Evolutionary conservation across 2,113 vertebrate species (phyloP), one percentile per base, ranked within the genome.

Genomic region (Syrmaticus mikado): DNA sequence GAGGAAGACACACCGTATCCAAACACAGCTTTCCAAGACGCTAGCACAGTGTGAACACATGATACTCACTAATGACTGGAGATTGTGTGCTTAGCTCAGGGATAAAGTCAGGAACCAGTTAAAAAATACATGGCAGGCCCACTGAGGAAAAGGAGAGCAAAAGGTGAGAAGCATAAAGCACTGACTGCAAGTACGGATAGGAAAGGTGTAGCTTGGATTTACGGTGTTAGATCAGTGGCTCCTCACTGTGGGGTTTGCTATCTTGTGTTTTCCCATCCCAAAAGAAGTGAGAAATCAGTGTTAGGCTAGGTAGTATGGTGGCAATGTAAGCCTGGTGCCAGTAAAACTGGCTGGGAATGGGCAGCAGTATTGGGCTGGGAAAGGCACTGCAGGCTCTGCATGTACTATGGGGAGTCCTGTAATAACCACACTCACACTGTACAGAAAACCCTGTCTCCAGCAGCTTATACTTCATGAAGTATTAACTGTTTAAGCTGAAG

Each of bases 401-500:
- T 68, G 66, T 61, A 55, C 76, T 46, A 2, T 6, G 45, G 48
- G 60, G n/a, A 68, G 28, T n/a, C 34, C 60, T 83, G 28, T 57
- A 85, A 74, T 72, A 91, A 87, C 48, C 65, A n/a, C 40, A 36
- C 82, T 82, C 72, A 48, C 7, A 8, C 40, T 76, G 82, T 48
- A 24, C 16, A 43, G 65, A 78, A 82, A n/a, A 34, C 14, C 52
- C 70, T 92, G 40, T 84, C 67, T 95, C 28, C 38, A 55, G 72
- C 18, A 87, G 41, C 32, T 92, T 64, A 83, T 77, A 91, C 72
- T 94, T 91, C 57, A 80, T 17, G 60, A 83, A 71, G 34, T 17
- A 60, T 80, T 91, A 82, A 85, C 71, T 55, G 38, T 92, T 92
- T 48, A 82, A 89, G 41, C 71, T 77, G 84, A 89, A 91, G 74